Base-by-base conservation (phyloP, 2,888 invertebrate species). In the Cephus spinipes region DNA sequence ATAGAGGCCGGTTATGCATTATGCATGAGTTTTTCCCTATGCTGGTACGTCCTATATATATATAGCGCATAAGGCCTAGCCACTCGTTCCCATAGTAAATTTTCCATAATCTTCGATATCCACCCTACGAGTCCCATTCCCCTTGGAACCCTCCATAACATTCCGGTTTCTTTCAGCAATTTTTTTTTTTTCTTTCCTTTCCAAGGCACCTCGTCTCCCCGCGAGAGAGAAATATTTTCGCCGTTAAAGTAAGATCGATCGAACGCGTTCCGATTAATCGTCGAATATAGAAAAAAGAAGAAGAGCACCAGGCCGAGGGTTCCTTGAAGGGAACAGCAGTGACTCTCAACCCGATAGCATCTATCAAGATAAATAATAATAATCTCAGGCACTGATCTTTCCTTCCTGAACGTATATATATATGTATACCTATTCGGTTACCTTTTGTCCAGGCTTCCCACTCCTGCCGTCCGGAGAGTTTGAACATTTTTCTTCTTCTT, bases 401-500 rank as follows among this genome's bases (percentile, higher is more conserved):
- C 55, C 55, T 55, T 55, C 23, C 34, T 12, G 31, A 74, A 36
- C 12, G 36, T 32, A 34, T 1, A 33, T 31, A 31, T 31, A 31
- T 31, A 69, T 30, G 23, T 55, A 55, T 55, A 55, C 9, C 55
- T 55, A 78, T 33, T 74, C 33, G 30, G 23, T 87, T 90, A 90
- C 90, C 90, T 89, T 89, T 90, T 73, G 88, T 88, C 89, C 87
- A 89, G 77, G 87, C 85, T 81, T 90, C 90, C 85, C 89, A 87
- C 76, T 90, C 90, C 81, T 89, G 90, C 73, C 87, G 85, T 80
- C 85, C 87, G 75, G 88, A 81, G 77, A 90, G 85, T 85, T 90
- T 90, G 84, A 90, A 90, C 90, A 90, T 90, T 83, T 83, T 87
- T 76, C 79, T 69, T 69, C 71, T 55, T 55, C 55, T 55, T 55